Evolutionary conservation across 2,797 vertebrate species (phyloP), one percentile per base, ranked within the genome.

Genomic region (Coracias cyanogaster): DNA sequence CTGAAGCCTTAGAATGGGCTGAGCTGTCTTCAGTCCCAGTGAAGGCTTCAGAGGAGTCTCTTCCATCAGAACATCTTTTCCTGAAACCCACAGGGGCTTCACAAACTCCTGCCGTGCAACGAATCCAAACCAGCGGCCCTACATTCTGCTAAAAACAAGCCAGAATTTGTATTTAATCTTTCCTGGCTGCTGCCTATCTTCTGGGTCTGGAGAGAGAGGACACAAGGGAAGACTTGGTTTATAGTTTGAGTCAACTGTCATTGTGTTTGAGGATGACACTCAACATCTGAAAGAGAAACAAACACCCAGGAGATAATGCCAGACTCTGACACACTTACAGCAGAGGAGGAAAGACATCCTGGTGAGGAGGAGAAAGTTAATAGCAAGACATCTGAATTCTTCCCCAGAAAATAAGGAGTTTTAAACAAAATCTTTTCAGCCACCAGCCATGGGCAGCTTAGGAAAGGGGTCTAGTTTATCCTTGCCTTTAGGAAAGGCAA

Each of bases 21-120:
- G 46, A 77, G 6, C 33, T 49, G 17, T 9, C 22, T 35, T 61
- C 24, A 54, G 3, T 7, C 20, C 21, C 48, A 51, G 6, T 5
- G 21, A 20, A 29, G n/a, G 13, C 21, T 86, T 58, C 21, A 54
- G 46, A 0, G 71, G 45, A 54, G 17, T 8, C 31, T 72, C 60
- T 72, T 48, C 45, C 54, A 46, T 12, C 26, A 24, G n/a, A 69
- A 54, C 33, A n/a, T 58, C 29, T 41, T 69, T 69, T 64, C 10
- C 25, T 52, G 49, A 76, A 74, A 25, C 11, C 41, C 52, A 12
- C 15, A 15, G 45, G 18, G 54, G 29, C 29, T 84, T 70, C 35
- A 55, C 14, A 21, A 77, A 4, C 14, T 49, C 84, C 31, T 26
- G 11, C 25, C 1, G 0, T 5, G 33, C 37, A 41, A n/a, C 0